Evolutionary conservation across 1,140 invertebrate species (phyloP).

Genomic region (Rhopalosiphum padi): DNA sequence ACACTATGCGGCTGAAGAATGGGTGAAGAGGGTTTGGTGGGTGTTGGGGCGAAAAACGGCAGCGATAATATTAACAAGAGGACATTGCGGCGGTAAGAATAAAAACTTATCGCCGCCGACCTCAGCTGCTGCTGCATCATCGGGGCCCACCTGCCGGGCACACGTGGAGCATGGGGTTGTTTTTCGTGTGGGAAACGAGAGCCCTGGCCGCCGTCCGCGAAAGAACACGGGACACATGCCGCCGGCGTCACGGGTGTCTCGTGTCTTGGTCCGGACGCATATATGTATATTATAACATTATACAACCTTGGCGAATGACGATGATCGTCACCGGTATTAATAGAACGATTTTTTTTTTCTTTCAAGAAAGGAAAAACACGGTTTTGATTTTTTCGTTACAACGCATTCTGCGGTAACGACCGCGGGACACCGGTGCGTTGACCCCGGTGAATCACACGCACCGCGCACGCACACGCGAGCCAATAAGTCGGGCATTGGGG

Average conservation of each 20-base stretch:
- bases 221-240: neutral
- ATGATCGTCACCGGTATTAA: neutral
- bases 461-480: conserved; percentile 27
- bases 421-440: conserved; percentile 42
- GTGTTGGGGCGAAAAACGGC: neutral
- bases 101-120: neutral
- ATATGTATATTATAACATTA: neutral
- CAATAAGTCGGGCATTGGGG: conserved; percentile 52
- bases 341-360: neutral
- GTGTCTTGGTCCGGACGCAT: neutral
- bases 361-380: neutral
- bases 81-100: neutral
- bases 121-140: neutral
- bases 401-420: conserved; percentile 48
- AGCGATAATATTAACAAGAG: neutral
- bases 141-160: conserved; percentile 31
- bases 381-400: conserved; percentile 12
- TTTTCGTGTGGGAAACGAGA: conserved; percentile 27
- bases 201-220: neutral
- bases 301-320: conserved; percentile 26
- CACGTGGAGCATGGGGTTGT: neutral
- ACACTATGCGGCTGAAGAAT: no score
- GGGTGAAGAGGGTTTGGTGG: neutral
- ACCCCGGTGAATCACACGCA: conserved; percentile 29
- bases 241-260: neutral